phyloP scores from a whole-genome alignment of 1,140 invertebrate species.

The Pseudomyrmex dendroicus region DNA sequence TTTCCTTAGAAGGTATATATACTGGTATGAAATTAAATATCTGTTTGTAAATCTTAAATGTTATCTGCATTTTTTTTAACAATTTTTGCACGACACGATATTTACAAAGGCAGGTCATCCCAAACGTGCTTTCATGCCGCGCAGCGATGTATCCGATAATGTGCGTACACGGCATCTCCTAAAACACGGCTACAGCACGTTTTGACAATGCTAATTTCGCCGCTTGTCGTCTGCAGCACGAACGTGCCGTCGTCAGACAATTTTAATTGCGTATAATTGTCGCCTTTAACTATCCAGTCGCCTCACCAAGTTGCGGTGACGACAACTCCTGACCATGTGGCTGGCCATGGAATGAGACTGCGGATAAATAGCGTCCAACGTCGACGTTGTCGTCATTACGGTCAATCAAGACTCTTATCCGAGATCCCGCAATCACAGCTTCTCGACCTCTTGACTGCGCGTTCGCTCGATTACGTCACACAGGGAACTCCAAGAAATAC shows the following conservation, averaged over 20 bases:
- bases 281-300: conserved; percentile 38
- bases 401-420: conserved; percentile 34
- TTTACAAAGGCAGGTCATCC: not conserved
- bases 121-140: conserved; percentile 1
- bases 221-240: conserved; percentile 33
- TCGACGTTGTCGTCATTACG: not conserved
- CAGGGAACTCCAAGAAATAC: conserved; percentile 25
- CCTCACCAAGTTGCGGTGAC: not conserved
- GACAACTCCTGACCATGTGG: not conserved
- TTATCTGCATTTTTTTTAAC: too few relatives aligned
- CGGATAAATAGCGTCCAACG: conserved; percentile 32
- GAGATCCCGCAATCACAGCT: not conserved
- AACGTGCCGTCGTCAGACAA: not conserved
- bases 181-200: conserved; percentile 17
- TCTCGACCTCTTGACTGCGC: not conserved
- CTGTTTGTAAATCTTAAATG: too few relatives aligned
- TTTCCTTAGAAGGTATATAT: too few relatives aligned
- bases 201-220: conserved; percentile 45
- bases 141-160: conserved; percentile 20
- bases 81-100: too few relatives aligned
- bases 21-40: too few relatives aligned
- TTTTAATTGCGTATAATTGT: conserved; percentile 52
- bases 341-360: not conserved
- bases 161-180: not conserved
- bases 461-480: conserved; percentile 3